These are phyloP conservation scores for Camponotus vicinus DNA, from an alignment of 1,140 invertebrate species.

Conservation along the genomic window DNA sequence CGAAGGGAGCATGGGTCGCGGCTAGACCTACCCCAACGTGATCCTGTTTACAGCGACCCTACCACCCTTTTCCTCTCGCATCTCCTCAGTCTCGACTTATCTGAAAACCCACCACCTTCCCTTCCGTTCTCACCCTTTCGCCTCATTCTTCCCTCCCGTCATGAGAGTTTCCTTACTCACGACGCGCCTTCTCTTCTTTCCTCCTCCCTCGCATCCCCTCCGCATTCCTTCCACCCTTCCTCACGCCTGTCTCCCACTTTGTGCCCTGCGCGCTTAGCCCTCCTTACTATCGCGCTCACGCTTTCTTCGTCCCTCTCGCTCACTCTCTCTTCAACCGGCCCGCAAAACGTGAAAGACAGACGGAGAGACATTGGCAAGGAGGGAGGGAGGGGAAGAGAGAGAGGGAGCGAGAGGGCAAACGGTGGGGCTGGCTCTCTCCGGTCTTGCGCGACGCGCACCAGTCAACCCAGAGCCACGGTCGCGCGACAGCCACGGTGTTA, in stretches of 20 bases:
- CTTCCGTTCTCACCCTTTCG: conserved; percentile 49
- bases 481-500: conserved; percentile 78
- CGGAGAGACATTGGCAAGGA: conserved; percentile 40
- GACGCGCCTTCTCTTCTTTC: conserved; percentile 48
- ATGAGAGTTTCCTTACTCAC: conserved; percentile 60
- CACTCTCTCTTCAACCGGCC: conserved; percentile 48
- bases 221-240: conserved; percentile 65
- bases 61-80: conserved; percentile 54
- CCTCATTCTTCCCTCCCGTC: conserved; percentile 56
- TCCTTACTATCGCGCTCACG: conserved; percentile 68
- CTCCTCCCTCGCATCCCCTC: conserved; percentile 56
- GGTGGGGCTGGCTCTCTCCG: conserved; percentile 82
- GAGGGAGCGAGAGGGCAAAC: conserved; percentile 72
- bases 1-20: conserved; percentile 58
- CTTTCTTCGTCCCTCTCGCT: conserved; percentile 65
- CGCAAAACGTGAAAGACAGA: conserved; percentile 44
- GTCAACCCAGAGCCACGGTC: conserved; percentile 85
- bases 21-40: conserved; percentile 80
- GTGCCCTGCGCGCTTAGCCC: conserved; percentile 66
- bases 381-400: conserved; percentile 49
- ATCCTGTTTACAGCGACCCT: conserved; percentile 76
- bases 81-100: conserved; percentile 53
- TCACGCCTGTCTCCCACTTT: conserved; percentile 63
- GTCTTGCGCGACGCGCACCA: conserved; percentile 85
- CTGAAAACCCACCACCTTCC: conserved; percentile 50